Base-by-base conservation (phyloP, 2,888 invertebrate species). In the Eupithecia subfuscata region DNA sequence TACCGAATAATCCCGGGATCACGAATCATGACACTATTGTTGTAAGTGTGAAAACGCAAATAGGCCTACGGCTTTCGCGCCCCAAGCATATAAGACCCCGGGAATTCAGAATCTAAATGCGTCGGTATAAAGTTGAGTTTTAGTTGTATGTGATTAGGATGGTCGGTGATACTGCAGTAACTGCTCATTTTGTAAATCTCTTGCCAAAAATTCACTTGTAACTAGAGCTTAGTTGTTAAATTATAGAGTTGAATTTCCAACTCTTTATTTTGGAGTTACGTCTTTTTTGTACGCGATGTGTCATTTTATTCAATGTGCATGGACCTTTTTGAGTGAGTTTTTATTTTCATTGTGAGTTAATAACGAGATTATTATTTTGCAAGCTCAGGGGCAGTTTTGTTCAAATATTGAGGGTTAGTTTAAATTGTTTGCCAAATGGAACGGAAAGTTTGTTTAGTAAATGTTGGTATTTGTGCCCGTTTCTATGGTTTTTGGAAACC, bases 1-100 rank as follows among this genome's bases (percentile, higher is more conserved):
- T 90, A 87, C 89, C 88, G 85, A 90, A 93, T 94, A 92, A 94
- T 93, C 94, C 81, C 91, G 85, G 94, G 94, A 93, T 95, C 93
- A 94, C 88, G 94, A 94, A 95, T 95, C 94, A 95, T 95, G 95
- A 93, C 95, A 93, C 95, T 94, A 95, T 95, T 95, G 95, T 95
- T 94, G 94, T 93, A 94, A 94, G 95, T 95, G 95, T 94, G 95
- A 95, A 95, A 94, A 94, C 94, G 90, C 93, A 95, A 95, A 95
- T 93, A 94, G 93, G 94, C 93, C 93, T 84, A 85, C 82, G 84
- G 88, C 85, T 87, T 82, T 87, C 80, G 78, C 77, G 70, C 72
- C 77, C 65, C 65, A 3, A n/a, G n/a, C 40, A 12, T 22, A 16
- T 45, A 40, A 22, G 4, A 37, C 5, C 25, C 83, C 75, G n/a